Percentiles rank a stretch among this genome's conserved stretches.
These are phyloP conservation scores for Hoplostethus mediterraneus DNA, from an alignment of 2,797 vertebrate genomes.

Conservation along the genomic window DNA sequence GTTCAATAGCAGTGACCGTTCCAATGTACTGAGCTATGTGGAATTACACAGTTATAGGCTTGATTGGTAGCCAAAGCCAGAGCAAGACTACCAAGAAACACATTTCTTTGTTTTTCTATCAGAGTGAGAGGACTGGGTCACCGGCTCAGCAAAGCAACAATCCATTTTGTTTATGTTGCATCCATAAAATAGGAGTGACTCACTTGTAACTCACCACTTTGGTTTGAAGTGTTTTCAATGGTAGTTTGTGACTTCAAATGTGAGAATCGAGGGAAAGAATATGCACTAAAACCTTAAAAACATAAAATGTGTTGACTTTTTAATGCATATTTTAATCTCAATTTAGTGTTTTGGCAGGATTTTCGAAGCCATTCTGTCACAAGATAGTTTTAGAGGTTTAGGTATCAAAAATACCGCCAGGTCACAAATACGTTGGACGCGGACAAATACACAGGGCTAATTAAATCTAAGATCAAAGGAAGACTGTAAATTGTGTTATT, in stretches of 20 bases:
- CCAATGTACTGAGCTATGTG: constrained; percentile 15
- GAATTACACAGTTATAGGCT: constrained; percentile 10
- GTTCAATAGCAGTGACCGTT: constrained; percentile 1
- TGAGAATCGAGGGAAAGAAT: too few relatives aligned
- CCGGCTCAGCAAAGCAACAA: constrained; percentile 19
- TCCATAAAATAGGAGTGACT: background rate
- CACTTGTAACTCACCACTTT: constrained; percentile 5
- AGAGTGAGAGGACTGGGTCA: constrained; percentile 53
- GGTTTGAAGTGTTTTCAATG: background rate
- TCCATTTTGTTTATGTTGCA: constrained; percentile 16
- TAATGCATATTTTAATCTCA: too few relatives aligned
- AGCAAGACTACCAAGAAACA: background rate
- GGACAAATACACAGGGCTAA: background rate
- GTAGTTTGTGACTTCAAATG: background rate
- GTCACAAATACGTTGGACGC: background rate
- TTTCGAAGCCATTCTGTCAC: too few relatives aligned
- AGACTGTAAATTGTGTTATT: background rate
- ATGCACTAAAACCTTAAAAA: too few relatives aligned
- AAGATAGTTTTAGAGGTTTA: too few relatives aligned
- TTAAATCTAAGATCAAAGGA: background rate
- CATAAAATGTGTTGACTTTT: too few relatives aligned
- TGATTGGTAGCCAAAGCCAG: constrained; percentile 18
- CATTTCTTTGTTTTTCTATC: constrained; percentile 37
- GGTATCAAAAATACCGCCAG: background rate
- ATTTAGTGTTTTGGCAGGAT: too few relatives aligned